These are phyloP conservation scores for Ophion slaviceki DNA, from an alignment of 2,888 invertebrate genomes.

Conservation along the genomic window DNA sequence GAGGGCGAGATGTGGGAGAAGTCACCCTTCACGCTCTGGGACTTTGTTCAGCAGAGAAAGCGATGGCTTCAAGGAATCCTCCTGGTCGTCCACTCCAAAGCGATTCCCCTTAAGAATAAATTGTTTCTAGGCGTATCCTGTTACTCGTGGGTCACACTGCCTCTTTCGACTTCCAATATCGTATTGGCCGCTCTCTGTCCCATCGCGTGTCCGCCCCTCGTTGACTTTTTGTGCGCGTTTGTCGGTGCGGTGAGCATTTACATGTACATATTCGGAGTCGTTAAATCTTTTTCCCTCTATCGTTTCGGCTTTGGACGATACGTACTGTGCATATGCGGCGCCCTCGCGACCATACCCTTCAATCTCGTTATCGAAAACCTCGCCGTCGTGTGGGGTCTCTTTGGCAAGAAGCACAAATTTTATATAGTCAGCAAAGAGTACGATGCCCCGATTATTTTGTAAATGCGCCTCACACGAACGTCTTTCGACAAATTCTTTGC, in stretches of 20 bases:
- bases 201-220: slow-evolving; percentile 92
- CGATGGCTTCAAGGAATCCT: slow-evolving; percentile 97
- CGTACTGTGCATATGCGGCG: slow-evolving; percentile 92
- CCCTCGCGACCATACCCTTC: slow-evolving; percentile 95
- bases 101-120: slow-evolving; percentile 92
- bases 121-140: slow-evolving; percentile 93
- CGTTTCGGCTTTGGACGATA: slow-evolving; percentile 93
- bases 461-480: background rate
- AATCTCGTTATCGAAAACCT: slow-evolving; percentile 97
- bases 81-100: slow-evolving; percentile 93
- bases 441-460: slow-evolving; percentile 85
- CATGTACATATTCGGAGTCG: slow-evolving; percentile 99
- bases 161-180: slow-evolving; percentile 95
- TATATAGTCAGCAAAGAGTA: slow-evolving; percentile 98
- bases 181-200: slow-evolving; percentile 93
- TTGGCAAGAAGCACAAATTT: slow-evolving; percentile 98
- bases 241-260: slow-evolving; percentile 97
- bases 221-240: slow-evolving; percentile 95
- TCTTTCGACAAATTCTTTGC: background rate
- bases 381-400: slow-evolving; percentile 96
- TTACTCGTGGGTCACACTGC: slow-evolving; percentile 98
- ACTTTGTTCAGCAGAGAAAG: slow-evolving; percentile 98
- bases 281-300: slow-evolving; percentile 96
- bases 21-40: slow-evolving; percentile 97
- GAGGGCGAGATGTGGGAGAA: slow-evolving; percentile 99